Base-by-base conservation (phyloP, 2,113 vertebrate genomes). In the Chaetodon trifascialis region DNA sequence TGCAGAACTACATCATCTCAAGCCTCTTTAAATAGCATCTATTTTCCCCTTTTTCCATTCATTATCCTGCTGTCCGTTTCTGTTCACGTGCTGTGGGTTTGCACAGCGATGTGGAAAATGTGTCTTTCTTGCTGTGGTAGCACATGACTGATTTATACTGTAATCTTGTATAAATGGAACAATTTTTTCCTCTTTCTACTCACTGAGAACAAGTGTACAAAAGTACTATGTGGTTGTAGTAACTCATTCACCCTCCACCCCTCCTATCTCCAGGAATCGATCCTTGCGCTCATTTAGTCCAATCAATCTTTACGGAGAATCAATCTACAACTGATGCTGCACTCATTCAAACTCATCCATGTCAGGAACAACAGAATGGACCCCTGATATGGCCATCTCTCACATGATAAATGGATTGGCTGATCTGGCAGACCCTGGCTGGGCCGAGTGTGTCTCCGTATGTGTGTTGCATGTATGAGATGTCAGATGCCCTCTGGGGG, bases 291-390 rank as follows among this genome's bases (percentile, higher is more conserved):
- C 88, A 93, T 93, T 94, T 92, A 90, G 86, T 84, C 81, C 84
- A 81, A 91, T 92, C 90, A 84, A 85, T 92, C 75, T 88, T 88
- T 67, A 85, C 84, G 73, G 89, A 79, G 84, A 86, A 94, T 94
- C 92, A 88, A 92, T 94, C 12, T 82, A 87, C 86, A 89, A 89
- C 80, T 88, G 81, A 93, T 84, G 91, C 86, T 68, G 78, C 87
- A 49, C 87, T 90, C 76, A 76, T 90, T 90, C 79, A 82, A 88
- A 70, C 78, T 67, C 66, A 17, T 71, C 72, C 77, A 47, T 7
- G 69, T 92, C 85, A 67, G 86, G 84, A 79, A 75, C 62, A 85
- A 90, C 70, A 79, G 71, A 55, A 58, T 11, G 52, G 80, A 68
- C 60, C 36, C 44, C 66, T 54, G 59, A 80, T 80, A 30, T 36